Conservation (phyloP, 2,888 invertebrate species). For the Lasioglossum zephyrum region DNA sequence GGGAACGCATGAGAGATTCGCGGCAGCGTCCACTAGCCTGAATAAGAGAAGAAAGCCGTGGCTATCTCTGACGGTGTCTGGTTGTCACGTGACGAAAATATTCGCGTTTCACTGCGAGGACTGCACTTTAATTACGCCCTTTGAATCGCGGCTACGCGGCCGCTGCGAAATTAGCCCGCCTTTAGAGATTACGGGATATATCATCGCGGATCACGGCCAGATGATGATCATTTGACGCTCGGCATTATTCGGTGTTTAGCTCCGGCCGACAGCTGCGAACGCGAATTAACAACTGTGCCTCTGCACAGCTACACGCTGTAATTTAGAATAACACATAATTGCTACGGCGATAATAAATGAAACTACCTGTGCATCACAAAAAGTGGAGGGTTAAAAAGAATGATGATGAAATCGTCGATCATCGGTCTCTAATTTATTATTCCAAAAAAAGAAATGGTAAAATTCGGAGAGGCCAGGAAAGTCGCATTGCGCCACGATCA, state of each 20-base stretch:
- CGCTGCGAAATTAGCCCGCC: background rate
- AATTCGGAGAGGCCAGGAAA: background rate
- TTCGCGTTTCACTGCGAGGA: slow-evolving; percentile 15
- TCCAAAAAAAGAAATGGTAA: background rate
- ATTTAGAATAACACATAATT: background rate
- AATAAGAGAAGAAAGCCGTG: slow-evolving; percentile 38
- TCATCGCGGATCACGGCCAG: slow-evolving; percentile 1
- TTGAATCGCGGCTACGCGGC: slow-evolving; percentile 22
- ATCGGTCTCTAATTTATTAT: background rate
- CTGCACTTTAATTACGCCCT: slow-evolving; percentile 41
- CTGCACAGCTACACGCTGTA: background rate
- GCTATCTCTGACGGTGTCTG: slow-evolving; percentile 34
- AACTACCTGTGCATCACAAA: too few relatives aligned
- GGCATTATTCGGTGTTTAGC: background rate
- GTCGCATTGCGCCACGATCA: background rate
- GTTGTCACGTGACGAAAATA: slow-evolving; percentile 36
- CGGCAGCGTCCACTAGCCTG: slow-evolving; percentile 23
- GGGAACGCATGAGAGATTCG: slow-evolving; percentile 50
- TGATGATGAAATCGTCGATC: background rate
- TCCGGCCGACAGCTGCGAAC: background rate
- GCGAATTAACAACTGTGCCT: background rate
- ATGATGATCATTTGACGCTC: slow-evolving; percentile 1
- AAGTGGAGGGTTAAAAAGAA: too few relatives aligned
- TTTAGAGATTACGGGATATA: slow-evolving; percentile 10
- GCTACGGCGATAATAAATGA: background rate